phyloP scores from a whole-genome alignment of 2,797 vertebrate species.

The Eulemur rubriventer region DNA sequence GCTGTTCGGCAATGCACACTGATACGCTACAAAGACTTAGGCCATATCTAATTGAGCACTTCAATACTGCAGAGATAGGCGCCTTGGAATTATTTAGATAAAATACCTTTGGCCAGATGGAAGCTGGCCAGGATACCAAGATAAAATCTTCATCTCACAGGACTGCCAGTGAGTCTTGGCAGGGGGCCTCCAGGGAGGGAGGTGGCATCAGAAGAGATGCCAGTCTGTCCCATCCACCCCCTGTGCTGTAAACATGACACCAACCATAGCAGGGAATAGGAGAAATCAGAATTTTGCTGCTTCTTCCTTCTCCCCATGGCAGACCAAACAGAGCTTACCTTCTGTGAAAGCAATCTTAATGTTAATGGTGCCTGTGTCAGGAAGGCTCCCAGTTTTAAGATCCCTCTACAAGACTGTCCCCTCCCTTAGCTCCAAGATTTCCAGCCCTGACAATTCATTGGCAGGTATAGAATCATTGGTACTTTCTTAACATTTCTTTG shows the following conservation, averaged over 20 bases:
- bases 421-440: not conserved
- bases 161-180: slow-evolving; percentile 31
- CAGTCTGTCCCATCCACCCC: not conserved
- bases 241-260: not conserved
- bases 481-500: not conserved
- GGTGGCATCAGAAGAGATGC: not conserved
- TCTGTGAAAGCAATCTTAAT: slow-evolving; percentile 14
- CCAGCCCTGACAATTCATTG: not conserved
- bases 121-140: slow-evolving; percentile 56
- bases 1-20: slow-evolving; percentile 62
- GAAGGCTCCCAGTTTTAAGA: not conserved
- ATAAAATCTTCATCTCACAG: slow-evolving; percentile 57
- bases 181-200: not conserved
- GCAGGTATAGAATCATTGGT: not conserved
- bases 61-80: slow-evolving; percentile 62
- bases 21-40: slow-evolving; percentile 61
- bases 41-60: slow-evolving; percentile 74
- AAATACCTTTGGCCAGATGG: slow-evolving; percentile 72
- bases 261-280: not conserved
- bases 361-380: not conserved
- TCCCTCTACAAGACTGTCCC: not conserved
- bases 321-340: not conserved
- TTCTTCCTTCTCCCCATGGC: not conserved
- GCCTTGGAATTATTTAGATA: slow-evolving; percentile 70
- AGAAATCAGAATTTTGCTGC: not conserved